Conservation (phyloP, 2,113 vertebrate species). For the Paradoxurus hermaphroditus region DNA sequence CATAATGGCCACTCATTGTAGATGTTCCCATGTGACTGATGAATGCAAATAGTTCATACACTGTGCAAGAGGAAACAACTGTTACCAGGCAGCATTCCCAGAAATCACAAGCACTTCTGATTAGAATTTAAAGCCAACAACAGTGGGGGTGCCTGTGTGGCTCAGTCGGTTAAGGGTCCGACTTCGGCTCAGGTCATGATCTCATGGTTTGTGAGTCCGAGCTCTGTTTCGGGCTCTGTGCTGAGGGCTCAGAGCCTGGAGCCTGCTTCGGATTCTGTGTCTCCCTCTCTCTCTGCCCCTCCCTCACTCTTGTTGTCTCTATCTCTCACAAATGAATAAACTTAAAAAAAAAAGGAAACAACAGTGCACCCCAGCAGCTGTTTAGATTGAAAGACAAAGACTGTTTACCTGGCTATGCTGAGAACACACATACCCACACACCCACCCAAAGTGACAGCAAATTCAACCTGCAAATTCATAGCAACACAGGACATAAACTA, state of each 20-base stretch:
- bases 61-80: constrained; percentile 80
- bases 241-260: too few species aligned
- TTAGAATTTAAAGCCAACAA: background rate
- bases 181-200: too few species aligned
- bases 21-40: constrained; percentile 99
- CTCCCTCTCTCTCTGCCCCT: too few species aligned
- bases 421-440: background rate
- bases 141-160: too few species aligned
- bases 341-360: background rate
- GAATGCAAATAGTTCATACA: constrained; percentile 96
- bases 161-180: too few species aligned
- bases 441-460: background rate
- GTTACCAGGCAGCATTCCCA: constrained; percentile 42
- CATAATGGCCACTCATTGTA: constrained; percentile 98
- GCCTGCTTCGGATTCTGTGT: too few species aligned
- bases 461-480: background rate
- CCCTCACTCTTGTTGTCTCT: too few species aligned
- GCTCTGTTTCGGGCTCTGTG: too few species aligned
- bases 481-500: background rate
- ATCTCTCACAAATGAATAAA: too few species aligned
- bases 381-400: background rate
- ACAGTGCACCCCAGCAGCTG: background rate
- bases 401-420: background rate
- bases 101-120: background rate
- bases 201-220: too few species aligned